Evolutionary conservation across 2,113 vertebrate species (phyloP).

Genomic region (Ictidomys tridecemlineatus): DNA sequence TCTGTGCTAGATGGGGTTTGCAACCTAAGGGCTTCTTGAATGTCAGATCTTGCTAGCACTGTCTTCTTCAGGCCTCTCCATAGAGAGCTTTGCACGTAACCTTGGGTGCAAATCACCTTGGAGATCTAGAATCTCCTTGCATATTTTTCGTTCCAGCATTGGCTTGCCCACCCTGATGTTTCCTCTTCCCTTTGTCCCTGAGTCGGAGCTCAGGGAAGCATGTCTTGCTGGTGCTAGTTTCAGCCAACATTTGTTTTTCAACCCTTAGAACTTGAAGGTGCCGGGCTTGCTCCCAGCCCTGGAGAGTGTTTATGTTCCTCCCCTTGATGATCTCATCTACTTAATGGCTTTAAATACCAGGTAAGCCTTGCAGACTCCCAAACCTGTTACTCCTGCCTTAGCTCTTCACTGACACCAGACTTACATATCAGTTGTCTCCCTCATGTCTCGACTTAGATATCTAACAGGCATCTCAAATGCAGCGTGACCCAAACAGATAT

Average conservation of each 20-base stretch:
- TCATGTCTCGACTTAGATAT: slow-evolving; percentile 40
- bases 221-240: not conserved
- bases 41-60: not conserved
- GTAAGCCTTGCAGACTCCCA: slow-evolving; percentile 46
- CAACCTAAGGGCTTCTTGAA: not conserved
- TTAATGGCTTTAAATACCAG: slow-evolving; percentile 64
- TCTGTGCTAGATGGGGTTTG: not conserved
- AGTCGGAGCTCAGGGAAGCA: not conserved
- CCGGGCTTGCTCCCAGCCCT: not conserved
- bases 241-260: not conserved
- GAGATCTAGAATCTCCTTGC: not conserved
- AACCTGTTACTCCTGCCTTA: slow-evolving; percentile 65
- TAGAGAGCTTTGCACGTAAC: not conserved
- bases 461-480: not conserved
- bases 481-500: not conserved
- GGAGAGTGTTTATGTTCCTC: not conserved
- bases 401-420: slow-evolving; percentile 1
- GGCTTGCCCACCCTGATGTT: not conserved
- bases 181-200: not conserved
- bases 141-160: not conserved
- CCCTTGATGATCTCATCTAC: slow-evolving; percentile 68
- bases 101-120: not conserved
- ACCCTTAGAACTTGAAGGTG: not conserved
- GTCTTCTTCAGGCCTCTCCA: not conserved
- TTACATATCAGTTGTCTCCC: slow-evolving; percentile 39